Evolutionary conservation across 2,113 vertebrate genomes (phyloP).

Genomic region (Suncus etruscus): DNA sequence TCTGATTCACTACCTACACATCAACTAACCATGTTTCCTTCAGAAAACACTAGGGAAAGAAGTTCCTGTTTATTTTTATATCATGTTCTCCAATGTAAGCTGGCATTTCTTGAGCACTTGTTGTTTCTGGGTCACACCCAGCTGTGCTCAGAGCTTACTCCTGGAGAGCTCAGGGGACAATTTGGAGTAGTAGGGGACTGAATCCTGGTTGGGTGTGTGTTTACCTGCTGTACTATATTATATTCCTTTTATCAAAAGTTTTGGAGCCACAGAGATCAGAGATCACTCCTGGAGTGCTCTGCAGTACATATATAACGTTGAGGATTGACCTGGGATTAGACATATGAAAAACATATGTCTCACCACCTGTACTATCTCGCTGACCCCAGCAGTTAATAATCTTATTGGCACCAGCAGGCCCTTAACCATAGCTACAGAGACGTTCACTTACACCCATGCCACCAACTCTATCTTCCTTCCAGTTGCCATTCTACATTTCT

Average conservation of each 20-base stretch:
- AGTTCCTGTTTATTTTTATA: neutral
- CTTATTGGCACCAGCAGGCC: neutral
- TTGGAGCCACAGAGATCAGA: too few species aligned
- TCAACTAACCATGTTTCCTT: constrained; percentile 44
- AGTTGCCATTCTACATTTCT: neutral
- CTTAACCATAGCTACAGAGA: neutral
- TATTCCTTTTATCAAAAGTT: too few species aligned
- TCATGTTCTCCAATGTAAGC: neutral
- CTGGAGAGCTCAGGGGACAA: too few species aligned
- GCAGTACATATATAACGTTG: too few species aligned
- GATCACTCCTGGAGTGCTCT: too few species aligned
- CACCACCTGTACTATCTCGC: neutral
- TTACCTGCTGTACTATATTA: too few species aligned
- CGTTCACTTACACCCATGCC: neutral
- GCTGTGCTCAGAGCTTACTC: too few species aligned
- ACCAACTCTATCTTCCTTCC: neutral
- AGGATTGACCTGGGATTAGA: too few species aligned
- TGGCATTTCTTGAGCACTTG: neutral
- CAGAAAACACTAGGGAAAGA: neutral
- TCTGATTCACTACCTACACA: neutral
- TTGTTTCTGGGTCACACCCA: too few species aligned
- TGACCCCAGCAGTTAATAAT: neutral
- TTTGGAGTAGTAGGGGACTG: too few species aligned
- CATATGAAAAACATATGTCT: too few species aligned
- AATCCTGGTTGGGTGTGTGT: too few species aligned